phyloP scores from a whole-genome alignment of 2,888 invertebrate genomes.

The Strigamia crassipes region DNA sequence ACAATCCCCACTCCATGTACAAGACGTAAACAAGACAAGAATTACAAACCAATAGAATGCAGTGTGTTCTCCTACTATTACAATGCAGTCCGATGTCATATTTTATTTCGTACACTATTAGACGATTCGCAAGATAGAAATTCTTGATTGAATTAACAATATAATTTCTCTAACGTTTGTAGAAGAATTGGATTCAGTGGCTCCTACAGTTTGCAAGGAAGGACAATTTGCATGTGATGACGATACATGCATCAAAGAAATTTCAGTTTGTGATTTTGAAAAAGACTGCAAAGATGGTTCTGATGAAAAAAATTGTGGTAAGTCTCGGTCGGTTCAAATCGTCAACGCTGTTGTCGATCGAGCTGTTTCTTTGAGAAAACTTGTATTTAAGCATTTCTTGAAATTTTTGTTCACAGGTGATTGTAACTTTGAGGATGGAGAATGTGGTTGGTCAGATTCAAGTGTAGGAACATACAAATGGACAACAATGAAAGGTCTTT shows the following conservation, averaged over 20 bases:
- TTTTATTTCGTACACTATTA: no score
- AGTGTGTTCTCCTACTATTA: no score
- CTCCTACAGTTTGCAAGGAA: background rate
- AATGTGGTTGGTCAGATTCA: conserved; percentile 28
- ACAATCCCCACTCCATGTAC: no score
- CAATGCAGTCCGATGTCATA: no score
- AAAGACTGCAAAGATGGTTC: background rate
- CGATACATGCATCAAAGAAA: background rate
- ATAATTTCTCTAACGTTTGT: background rate
- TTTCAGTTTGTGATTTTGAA: background rate
- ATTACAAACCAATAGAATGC: no score
- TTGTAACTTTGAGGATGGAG: background rate
- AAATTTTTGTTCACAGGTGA: background rate
- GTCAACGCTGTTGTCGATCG: no score
- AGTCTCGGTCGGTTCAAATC: no score
- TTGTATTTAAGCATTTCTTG: background rate
- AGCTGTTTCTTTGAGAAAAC: no score
- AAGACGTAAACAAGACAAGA: no score
- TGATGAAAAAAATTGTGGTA: background rate
- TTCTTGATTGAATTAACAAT: background rate
- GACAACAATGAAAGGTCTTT: background rate
- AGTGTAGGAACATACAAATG: background rate
- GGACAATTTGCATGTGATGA: background rate
- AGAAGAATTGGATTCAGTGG: background rate
- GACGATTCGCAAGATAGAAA: no score